Evolutionary conservation across 2,797 vertebrate species (phyloP), one percentile per base, ranked within the genome.

Genomic region (Gobio occitaniae): DNA sequence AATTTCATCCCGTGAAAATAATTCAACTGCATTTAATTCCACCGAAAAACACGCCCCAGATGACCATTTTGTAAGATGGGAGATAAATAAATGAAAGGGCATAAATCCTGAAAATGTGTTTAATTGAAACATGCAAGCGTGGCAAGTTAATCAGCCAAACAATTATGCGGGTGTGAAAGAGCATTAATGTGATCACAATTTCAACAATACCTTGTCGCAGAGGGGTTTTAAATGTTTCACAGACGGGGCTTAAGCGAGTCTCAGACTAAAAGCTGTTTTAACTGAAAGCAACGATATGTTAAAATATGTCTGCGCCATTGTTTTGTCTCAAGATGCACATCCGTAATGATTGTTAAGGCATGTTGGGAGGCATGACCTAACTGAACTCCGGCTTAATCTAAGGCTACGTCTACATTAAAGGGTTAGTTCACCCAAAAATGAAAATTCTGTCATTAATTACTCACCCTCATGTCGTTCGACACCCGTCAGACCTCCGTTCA

Each of bases 81-180:
- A 56, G 75, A 86, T 87, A 87, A 59, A 83, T 86, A 88, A 65
- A 65, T 74, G 17, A 90, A 84, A 78, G 41, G 78, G 25, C 52
- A 77, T 78, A 78, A 83, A 52, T 84, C 75, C 21, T 15, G 48
- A 70, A 83, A 78, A 84, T 56, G 63, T 29, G 47, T 61, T 87
- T 85, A 89, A 91, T 91, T 91, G 88, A 89, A 91, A 87, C 68
- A 84, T 82, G 81, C 86, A 87, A 88, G 87, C 44, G 69, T 78
- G 68, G 71, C 63, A 78, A 87, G 90, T 87, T 90, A 93, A 90
- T 92, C 72, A 90, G 80, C 6, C 47, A 47, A 78, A 89, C 80
- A 90, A 90, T 86, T 89, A 91, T 32, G 78, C n/a, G 54, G 89
- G 65, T 2, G 69, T 80, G 80, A 89, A 88, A 88, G 70, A 78